Conservation (phyloP, 2,113 vertebrate species). For the Talpa occidentalis region DNA sequence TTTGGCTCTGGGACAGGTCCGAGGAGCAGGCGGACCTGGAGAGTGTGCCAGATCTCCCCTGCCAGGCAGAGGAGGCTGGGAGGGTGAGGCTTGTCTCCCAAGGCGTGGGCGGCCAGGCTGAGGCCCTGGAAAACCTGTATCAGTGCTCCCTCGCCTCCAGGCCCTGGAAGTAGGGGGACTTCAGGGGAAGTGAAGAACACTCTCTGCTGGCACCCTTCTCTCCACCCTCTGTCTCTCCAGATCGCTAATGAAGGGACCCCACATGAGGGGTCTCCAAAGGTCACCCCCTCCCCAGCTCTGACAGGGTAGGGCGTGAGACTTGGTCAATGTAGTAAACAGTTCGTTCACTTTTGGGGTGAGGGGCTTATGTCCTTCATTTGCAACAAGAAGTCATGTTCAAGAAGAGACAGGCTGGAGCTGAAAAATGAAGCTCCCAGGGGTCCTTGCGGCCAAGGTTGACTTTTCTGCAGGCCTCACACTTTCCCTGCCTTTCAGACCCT, state of each 20-base stretch:
- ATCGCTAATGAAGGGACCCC: background rate
- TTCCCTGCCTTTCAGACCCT: background rate
- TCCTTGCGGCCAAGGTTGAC: background rate
- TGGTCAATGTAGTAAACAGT: too few relatives aligned
- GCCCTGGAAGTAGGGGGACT: background rate
- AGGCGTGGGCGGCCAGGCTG: background rate
- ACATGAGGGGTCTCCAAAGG: too few relatives aligned
- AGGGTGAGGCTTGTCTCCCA: background rate
- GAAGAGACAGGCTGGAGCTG: background rate
- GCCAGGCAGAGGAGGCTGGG: background rate
- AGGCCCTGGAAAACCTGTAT: background rate
- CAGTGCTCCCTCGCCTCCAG: background rate
- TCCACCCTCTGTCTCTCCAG: background rate
- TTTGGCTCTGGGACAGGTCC: constrained; percentile 63
- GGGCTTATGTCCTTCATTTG: background rate
- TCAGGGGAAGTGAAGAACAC: background rate
- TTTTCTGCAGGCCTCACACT: rapidly evolving
- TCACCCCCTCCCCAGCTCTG: background rate
- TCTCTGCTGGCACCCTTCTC: background rate
- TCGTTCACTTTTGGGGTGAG: background rate
- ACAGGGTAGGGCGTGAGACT: background rate
- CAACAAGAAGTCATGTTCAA: background rate
- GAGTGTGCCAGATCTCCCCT: background rate
- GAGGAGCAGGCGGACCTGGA: background rate
- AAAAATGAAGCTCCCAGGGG: background rate